These are phyloP conservation scores for Candidula unifasciata DNA, from an alignment of 2,888 invertebrate genomes.

Conservation along the genomic window DNA sequence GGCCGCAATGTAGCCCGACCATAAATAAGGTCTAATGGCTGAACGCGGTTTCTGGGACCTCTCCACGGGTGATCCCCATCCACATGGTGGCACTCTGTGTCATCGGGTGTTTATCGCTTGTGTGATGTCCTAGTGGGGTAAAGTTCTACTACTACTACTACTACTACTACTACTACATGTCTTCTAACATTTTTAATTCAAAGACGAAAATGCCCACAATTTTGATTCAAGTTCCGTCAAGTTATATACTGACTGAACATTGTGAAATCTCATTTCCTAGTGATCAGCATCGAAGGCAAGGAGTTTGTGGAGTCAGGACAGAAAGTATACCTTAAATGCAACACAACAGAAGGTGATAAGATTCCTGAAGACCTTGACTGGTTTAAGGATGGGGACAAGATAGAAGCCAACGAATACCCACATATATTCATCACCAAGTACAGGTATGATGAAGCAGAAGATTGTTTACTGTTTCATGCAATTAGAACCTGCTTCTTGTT, in stretches of 20 bases:
- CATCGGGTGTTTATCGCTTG: too few species aligned
- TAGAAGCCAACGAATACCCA: slow-evolving; percentile 62
- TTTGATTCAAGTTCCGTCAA: too few species aligned
- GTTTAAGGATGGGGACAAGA: slow-evolving; percentile 71
- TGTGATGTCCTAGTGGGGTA: too few species aligned
- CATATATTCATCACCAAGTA: slow-evolving; percentile 72
- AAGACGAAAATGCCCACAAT: too few species aligned
- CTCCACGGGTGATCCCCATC: too few species aligned
- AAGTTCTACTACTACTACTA: too few species aligned
- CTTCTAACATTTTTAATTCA: too few species aligned
- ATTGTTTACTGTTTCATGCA: neutral
- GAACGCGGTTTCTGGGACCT: too few species aligned
- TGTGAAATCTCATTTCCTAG: slow-evolving; percentile 54
- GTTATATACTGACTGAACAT: neutral
- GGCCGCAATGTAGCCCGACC: too few species aligned
- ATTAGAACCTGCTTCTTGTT: neutral
- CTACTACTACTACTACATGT: too few species aligned
- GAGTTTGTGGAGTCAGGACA: slow-evolving; percentile 71
- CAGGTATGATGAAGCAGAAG: slow-evolving; percentile 44
- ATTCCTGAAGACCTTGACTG: slow-evolving; percentile 73
- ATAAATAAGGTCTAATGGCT: too few species aligned
- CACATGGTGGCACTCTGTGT: too few species aligned
- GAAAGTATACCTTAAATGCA: slow-evolving; percentile 67
- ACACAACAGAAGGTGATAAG: slow-evolving; percentile 72
- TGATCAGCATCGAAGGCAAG: slow-evolving; percentile 67